A percentile compares a stretch with the other conserved stretches of the same genome.
These are phyloP conservation scores for Scaptomyza parva DNA, from an alignment of 2,888 invertebrate species.

Conservation along the genomic window DNA sequence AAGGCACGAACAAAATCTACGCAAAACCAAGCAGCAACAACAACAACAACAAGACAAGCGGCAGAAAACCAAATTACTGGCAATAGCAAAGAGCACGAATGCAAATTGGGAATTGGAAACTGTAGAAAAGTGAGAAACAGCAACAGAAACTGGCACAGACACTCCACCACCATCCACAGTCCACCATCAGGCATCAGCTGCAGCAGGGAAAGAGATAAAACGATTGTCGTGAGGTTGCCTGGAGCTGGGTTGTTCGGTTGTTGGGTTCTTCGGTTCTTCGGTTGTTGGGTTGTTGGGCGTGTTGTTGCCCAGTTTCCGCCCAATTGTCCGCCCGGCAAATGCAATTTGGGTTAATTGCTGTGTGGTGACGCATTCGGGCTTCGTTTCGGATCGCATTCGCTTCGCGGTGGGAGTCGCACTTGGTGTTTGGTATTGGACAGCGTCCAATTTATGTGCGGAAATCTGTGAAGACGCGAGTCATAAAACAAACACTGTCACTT, in stretches of 20 bases:
- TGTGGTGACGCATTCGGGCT: constrained; percentile 52
- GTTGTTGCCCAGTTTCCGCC: constrained; percentile 44
- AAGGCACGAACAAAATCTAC: constrained; percentile 9
- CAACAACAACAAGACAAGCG: constrained; percentile 9
- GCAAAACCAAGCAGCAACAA: background rate
- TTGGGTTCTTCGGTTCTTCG: constrained; percentile 22
- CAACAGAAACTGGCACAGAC: constrained; percentile 62
- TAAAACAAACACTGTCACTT: constrained; percentile 77
- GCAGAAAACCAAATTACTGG: constrained; percentile 25
- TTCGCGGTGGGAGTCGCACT: background rate
- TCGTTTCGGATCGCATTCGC: background rate
- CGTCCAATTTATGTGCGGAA: constrained; percentile 69
- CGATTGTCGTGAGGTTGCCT: constrained; percentile 65
- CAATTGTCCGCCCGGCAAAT: constrained; percentile 51
- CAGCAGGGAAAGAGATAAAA: constrained; percentile 36
- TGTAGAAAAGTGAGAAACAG: constrained; percentile 32
- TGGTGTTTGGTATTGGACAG: background rate
- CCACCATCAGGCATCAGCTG: constrained; percentile 7
- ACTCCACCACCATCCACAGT: background rate
- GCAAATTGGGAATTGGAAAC: constrained; percentile 58
- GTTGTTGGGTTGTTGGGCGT: constrained; percentile 28
- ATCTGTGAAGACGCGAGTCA: constrained; percentile 48
- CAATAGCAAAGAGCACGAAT: constrained; percentile 39
- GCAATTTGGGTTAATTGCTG: constrained; percentile 77
- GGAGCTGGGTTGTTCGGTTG: constrained; percentile 35